Evolutionary conservation across 2,888 invertebrate species (phyloP), one percentile per base, ranked within the genome.

Genomic region (Phengaris alcon): DNA sequence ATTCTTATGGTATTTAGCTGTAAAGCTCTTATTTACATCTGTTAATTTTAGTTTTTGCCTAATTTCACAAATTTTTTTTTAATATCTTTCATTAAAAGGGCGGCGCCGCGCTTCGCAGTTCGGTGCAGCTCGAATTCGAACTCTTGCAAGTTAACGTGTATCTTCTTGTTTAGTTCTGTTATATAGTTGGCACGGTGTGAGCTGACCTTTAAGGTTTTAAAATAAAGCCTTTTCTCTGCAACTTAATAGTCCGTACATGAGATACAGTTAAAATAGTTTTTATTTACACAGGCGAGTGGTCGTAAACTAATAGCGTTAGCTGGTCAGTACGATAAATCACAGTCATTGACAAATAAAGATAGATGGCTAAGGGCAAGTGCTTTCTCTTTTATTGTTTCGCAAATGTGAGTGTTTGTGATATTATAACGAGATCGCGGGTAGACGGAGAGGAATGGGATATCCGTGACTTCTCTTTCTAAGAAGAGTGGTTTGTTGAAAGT

Each of bases 321-420:
- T 35, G 35, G 46, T 70, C 57, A 64, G 76, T 52, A 44, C 75
- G 57, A 79, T 79, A 79, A 74, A 79, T 79, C 79, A 79, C 74
- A 76, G 74, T 78, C 78, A 76, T 46, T 72, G 77, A 76, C 75
- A 79, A 79, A 79, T 78, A 77, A 78, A 77, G 78, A 79, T 76
- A 64, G 78, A 78, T 78, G 46, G 75, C n/a, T 35, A 15, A 57
- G 46, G 48, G 15, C 69, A 48, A 69, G 69, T 48, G 69, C 69
- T 46, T 48, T 69, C 15, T 69, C 69, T 48, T 69, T 69, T 64
- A 64, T 64, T 64, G 64, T 64, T 64, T 64, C 64, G 64, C 35
- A 64, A 64, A 64, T 64, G 64, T 64, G 64, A 59, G 59, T 22
- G 59, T 59, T 15, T 35, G 35, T 35, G 4, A 57, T 57, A 57